Base-by-base conservation (phyloP, 2,113 vertebrate species). In the Probosciger aterrimus region DNA sequence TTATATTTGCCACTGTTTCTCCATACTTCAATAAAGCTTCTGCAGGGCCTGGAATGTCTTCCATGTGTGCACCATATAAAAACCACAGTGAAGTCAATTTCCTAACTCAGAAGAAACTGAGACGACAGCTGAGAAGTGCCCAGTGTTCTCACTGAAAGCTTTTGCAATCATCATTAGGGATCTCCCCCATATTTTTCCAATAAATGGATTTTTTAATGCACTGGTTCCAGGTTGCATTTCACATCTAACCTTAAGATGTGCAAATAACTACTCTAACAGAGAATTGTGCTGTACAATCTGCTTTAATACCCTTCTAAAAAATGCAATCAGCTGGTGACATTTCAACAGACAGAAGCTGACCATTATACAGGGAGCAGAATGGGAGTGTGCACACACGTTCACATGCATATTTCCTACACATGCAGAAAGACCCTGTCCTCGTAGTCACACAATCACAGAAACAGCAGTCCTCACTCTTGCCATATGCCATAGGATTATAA, bases 401-500 rank as follows among this genome's bases (percentile, higher is more conserved):
- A 76, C 59, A 49, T 60, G 46, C 15, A 28, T 59, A 91, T 86
- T 94, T 80, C 53, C 52, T 91, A 30, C 22, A 46, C 12, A 25
- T 23, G n/a, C 49, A 52, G 30, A 70, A 75, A 81, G 57, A 69
- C 35, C n/a, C 15, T 82, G 31, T 76, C n/a, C 71, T 67, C 33
- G 64, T 24, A 92, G 60, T 14, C 67, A 59, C 24, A 63, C 25
- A 75, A 23, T 18, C 70, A 70, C 35, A 91, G 31, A 70, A 88
- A 53, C n/a, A 39, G 77, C 50, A 52, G 63, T 74, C 69, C n/a
- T 84, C 23, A 82, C 11, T 44, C 41, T 69, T 57, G 85, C 23
- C 25, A 24, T 44, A 41, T 49, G 49, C 35, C 94, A 92, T 53
- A 95, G 90, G 47, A 96, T 96, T 96, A 93, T 82, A 95, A 97